Evolutionary conservation across 2,113 vertebrate genomes (phyloP).

Genomic region (Semnornis frantzii): DNA sequence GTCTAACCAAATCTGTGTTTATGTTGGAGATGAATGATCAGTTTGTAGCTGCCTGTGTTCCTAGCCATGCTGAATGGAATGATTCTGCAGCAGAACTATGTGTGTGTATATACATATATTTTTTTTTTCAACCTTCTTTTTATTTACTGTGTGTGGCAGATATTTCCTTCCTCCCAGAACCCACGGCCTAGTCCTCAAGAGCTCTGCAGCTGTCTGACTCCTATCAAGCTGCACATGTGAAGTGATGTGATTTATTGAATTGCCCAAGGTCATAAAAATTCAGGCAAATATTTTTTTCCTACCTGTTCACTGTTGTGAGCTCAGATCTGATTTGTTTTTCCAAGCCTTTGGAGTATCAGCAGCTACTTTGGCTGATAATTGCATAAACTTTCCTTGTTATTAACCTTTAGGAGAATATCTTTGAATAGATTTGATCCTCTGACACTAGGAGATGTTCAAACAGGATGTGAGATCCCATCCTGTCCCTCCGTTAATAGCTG

Average conservation of each 20-base stretch:
- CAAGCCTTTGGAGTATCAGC: neutral
- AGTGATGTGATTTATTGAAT: slow-evolving; percentile 11
- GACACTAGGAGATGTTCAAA: neutral
- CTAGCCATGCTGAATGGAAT: slow-evolving; percentile 42
- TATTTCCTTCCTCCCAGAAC: slow-evolving; percentile 47
- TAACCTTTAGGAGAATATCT: neutral
- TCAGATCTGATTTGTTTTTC: neutral
- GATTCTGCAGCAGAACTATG: slow-evolving; percentile 29
- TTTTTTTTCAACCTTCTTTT: slow-evolving; percentile 3
- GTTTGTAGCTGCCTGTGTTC: slow-evolving; percentile 54
- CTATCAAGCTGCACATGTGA: neutral
- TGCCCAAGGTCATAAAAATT: neutral
- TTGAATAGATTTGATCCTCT: neutral
- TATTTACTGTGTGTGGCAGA: slow-evolving; percentile 60
- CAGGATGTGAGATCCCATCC: neutral
- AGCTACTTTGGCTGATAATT: neutral
- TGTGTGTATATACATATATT: neutral
- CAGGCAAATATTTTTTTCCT: neutral
- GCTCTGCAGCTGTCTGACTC: neutral
- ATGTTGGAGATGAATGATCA: slow-evolving; percentile 61
- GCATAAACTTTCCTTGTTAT: neutral
- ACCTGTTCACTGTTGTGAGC: neutral
- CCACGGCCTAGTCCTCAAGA: slow-evolving; percentile 21
- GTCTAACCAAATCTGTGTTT: slow-evolving; percentile 54
- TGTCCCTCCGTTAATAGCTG: neutral